Evolutionary conservation across 2,888 invertebrate species (phyloP).

Genomic region (Drosophila mimica): DNA sequence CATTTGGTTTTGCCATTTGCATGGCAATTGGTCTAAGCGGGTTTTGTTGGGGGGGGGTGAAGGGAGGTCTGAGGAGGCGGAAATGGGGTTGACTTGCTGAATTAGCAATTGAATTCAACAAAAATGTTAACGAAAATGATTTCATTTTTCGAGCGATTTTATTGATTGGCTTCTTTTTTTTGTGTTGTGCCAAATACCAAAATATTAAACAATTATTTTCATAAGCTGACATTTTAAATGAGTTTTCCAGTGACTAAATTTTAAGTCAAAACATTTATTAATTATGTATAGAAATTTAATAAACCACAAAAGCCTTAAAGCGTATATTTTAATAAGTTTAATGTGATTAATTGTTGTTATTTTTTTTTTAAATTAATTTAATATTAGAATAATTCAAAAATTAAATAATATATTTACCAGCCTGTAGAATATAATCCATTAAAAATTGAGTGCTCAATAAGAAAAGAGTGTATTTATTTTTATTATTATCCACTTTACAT

Average conservation of each 20-base stretch:
- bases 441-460: neutral
- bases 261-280: neutral
- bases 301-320: rapidly evolving
- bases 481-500: neutral
- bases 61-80: no score
- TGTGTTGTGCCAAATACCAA: neutral
- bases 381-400: neutral
- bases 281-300: neutral
- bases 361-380: neutral
- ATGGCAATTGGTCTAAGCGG: constrained; percentile 46
- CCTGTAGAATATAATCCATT: neutral
- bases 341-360: no score
- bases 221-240: constrained; percentile 1
- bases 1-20: constrained; percentile 50
- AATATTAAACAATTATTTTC: constrained; percentile 1
- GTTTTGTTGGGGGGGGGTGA: neutral
- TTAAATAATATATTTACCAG: neutral
- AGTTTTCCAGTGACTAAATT: neutral
- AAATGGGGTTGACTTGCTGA: neutral
- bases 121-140: constrained; percentile 33
- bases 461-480: neutral
- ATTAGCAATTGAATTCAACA: constrained; percentile 44
- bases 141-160: constrained; percentile 9
- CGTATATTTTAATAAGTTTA: no score
- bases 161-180: constrained; percentile 21